A percentile compares a stretch with the other conserved stretches of the same genome.
Conservation (phyloP, 2,888 invertebrate species). For the Tipula vernalis region DNA sequence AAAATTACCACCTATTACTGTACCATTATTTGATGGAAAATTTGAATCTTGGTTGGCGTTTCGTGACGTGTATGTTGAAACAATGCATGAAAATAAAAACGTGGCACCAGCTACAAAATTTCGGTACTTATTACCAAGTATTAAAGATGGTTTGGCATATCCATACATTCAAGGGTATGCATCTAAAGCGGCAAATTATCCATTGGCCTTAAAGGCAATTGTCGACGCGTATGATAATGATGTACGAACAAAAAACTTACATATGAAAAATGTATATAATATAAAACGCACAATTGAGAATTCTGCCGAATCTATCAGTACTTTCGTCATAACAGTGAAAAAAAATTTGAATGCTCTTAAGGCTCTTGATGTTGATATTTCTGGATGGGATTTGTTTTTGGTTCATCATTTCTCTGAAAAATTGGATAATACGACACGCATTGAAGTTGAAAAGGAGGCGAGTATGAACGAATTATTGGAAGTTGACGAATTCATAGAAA, state of each 20-base stretch:
- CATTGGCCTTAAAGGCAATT: background rate
- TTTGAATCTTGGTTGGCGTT: background rate
- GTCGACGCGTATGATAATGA: background rate
- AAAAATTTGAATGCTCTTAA: background rate
- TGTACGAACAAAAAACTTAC: background rate
- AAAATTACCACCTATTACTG: background rate
- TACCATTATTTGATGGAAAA: background rate
- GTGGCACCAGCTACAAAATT: background rate
- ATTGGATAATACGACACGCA: background rate
- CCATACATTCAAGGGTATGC: background rate
- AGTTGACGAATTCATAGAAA: background rate
- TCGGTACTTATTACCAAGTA: background rate
- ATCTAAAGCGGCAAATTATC: background rate
- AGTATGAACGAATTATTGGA: background rate
- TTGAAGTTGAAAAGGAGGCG: background rate
- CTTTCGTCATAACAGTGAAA: background rate
- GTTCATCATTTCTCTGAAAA: background rate
- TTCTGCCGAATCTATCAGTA: background rate
- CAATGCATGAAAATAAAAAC: background rate
- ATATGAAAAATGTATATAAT: background rate
- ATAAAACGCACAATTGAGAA: background rate
- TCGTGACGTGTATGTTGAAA: background rate
- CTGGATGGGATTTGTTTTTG: background rate
- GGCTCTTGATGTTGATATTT: background rate
- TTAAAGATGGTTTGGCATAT: background rate